Percentiles rank a stretch among this genome's conserved stretches.
phyloP scores from a whole-genome alignment of 2,888 invertebrate species.

The Ctenicera cuprea region DNA sequence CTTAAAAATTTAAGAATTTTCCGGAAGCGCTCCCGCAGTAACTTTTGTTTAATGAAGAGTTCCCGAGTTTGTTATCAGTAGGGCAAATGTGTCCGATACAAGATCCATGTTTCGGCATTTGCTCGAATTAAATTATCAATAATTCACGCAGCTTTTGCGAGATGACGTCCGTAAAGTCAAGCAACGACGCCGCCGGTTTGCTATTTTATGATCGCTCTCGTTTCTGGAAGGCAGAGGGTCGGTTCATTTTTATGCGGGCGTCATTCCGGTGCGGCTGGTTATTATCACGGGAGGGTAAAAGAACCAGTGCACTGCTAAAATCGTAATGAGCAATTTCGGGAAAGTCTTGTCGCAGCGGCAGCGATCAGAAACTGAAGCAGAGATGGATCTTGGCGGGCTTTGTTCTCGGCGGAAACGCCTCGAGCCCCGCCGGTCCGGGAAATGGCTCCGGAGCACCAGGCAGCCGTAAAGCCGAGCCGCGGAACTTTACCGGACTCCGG shows the following conservation, averaged over 20 bases:
- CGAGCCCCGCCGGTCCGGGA: constrained; percentile 50
- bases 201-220: constrained; percentile 65
- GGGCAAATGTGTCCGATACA: constrained; percentile 59
- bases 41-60: constrained; percentile 29
- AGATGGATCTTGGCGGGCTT: constrained; percentile 44
- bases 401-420: constrained; percentile 51
- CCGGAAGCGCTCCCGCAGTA: neutral
- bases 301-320: constrained; percentile 41
- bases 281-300: constrained; percentile 38
- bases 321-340: constrained; percentile 38
- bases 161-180: constrained; percentile 68
- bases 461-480: constrained; percentile 64
- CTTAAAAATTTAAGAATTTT: constrained; percentile 25
- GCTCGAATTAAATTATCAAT: constrained; percentile 72
- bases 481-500: constrained; percentile 65
- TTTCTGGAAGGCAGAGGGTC: constrained; percentile 40
- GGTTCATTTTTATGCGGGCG: constrained; percentile 49
- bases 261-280: constrained; percentile 42
- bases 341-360: constrained; percentile 12
- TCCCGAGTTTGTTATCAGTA: constrained; percentile 29
- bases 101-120: constrained; percentile 70
- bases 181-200: constrained; percentile 63
- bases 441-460: constrained; percentile 58
- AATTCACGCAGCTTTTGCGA: constrained; percentile 68
- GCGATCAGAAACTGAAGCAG: constrained; percentile 38